Evolutionary conservation across 2,888 invertebrate species (phyloP), one percentile per base, ranked within the genome.

Genomic region (Drosophila nr. fundita): DNA sequence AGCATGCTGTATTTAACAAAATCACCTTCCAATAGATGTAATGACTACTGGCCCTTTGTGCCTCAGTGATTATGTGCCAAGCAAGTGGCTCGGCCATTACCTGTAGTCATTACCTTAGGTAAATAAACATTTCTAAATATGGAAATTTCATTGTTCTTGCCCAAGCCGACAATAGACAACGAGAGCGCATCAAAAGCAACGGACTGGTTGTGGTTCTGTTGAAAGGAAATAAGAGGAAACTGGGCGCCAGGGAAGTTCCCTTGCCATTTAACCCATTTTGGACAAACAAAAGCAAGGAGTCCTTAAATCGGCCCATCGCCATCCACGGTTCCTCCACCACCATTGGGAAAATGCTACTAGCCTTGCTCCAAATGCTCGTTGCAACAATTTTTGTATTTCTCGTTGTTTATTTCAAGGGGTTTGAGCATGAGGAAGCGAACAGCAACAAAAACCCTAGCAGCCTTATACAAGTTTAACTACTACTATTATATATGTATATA

Each of bases 321-420:
- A 49, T 55, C 59, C 59, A 34, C 48, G 50, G 50, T 66, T 59
- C 29, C 60, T 29, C 10, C 53, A 27, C 49, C 36, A 54, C 69
- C 64, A 65, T 40, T 53, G 71, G 78, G 75, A 68, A 57, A 71
- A 58, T 54, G 53, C 38, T 54, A 60, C 65, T 68, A 83, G 81
- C 83, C 76, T 87, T 87, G 84, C 69, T 71, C 84, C 74, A 76
- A 83, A 83, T 83, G 87, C 73, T 83, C 75, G 80, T 80, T 83
- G 83, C 67, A 73, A 83, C 76, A 78, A 65, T 76, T 76, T 76
- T 65, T 71, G 55, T 73, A 62, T 61, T 66, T 70, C 68, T 78
- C 70, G 71, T 82, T 78, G 84, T 82, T 76, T 66, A 62, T 70
- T 76, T 76, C 64, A 78, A 78, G 74, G 73, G 76, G 60, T 66